phyloP scores from a whole-genome alignment of 2,888 invertebrate genomes.

The Carpatolechia fugitivella region DNA sequence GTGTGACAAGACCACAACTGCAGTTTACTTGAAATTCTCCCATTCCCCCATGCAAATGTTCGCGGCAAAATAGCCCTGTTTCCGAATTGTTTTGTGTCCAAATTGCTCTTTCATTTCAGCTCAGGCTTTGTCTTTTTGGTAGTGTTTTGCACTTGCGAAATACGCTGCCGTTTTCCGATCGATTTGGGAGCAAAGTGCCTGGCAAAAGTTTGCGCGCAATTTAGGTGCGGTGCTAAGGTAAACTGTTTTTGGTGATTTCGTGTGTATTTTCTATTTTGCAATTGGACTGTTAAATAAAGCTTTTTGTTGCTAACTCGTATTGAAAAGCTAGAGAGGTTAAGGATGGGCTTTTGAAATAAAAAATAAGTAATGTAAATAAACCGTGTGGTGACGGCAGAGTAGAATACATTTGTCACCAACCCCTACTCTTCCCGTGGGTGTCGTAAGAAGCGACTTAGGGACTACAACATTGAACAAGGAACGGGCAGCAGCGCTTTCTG shows the following conservation, averaged over 20 bases:
- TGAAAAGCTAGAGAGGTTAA: no score
- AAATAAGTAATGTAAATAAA: no score
- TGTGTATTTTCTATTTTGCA: background rate
- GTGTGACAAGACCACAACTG: slow-evolving; percentile 29
- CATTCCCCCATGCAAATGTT: slow-evolving; percentile 45
- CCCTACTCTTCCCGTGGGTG: no score
- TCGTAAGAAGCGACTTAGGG: no score
- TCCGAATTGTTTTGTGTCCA: slow-evolving; percentile 33
- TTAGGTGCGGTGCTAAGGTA: slow-evolving; percentile 1
- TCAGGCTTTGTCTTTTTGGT: slow-evolving; percentile 28
- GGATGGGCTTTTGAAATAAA: no score
- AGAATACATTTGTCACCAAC: no score
- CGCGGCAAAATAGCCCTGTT: slow-evolving; percentile 41
- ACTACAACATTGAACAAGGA: no score
- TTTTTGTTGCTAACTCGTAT: no score
- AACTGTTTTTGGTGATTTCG: background rate
- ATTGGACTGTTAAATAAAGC: background rate
- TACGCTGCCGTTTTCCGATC: slow-evolving; percentile 14
- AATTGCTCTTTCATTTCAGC: slow-evolving; percentile 36
- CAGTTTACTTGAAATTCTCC: slow-evolving; percentile 39
- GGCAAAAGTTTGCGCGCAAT: background rate
- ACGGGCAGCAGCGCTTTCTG: no score
- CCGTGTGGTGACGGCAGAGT: no score
- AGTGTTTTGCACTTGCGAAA: slow-evolving; percentile 21
- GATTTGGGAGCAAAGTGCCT: slow-evolving; percentile 5